phyloP scores from a whole-genome alignment of 2,888 invertebrate genomes.

The Clepsis dumicolana region DNA sequence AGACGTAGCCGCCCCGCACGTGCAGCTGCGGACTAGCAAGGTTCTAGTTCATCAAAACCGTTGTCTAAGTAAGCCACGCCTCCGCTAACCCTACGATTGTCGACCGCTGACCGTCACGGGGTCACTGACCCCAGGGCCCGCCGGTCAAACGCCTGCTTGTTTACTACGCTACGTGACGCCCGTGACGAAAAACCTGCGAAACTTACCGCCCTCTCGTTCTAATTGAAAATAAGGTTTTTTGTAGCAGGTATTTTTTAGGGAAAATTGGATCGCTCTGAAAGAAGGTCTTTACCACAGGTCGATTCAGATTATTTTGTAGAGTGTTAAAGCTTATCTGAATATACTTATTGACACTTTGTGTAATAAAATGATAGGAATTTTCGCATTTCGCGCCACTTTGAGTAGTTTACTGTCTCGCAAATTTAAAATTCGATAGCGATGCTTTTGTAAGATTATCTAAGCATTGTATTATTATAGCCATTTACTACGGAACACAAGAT shows the following conservation, averaged over 20 bases:
- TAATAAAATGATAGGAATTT: background rate
- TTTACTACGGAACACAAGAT: too few species aligned
- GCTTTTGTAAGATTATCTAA: background rate
- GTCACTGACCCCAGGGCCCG: constrained; percentile 28
- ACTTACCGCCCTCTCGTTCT: background rate
- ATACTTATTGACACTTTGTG: background rate
- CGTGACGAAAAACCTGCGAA: constrained; percentile 20
- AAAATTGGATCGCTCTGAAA: constrained; percentile 22
- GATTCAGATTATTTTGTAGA: constrained; percentile 11
- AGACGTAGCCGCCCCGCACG: background rate
- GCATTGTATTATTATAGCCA: too few species aligned
- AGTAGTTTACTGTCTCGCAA: too few species aligned
- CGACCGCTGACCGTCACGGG: constrained; percentile 30
- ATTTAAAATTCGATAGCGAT: background rate
- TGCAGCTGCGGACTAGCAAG: background rate
- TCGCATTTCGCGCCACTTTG: background rate
- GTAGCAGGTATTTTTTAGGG: background rate
- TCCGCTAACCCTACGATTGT: constrained; percentile 10
- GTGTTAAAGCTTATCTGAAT: background rate
- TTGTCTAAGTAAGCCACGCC: constrained; percentile 22
- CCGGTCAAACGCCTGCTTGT: constrained; percentile 26
- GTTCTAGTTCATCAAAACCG: background rate
- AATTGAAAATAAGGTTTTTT: constrained; percentile 14
- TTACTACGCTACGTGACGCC: constrained; percentile 24
- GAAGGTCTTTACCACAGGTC: background rate